These are phyloP conservation scores for Pecten maximus DNA, from an alignment of 2,888 invertebrate species.

Conservation along the genomic window DNA sequence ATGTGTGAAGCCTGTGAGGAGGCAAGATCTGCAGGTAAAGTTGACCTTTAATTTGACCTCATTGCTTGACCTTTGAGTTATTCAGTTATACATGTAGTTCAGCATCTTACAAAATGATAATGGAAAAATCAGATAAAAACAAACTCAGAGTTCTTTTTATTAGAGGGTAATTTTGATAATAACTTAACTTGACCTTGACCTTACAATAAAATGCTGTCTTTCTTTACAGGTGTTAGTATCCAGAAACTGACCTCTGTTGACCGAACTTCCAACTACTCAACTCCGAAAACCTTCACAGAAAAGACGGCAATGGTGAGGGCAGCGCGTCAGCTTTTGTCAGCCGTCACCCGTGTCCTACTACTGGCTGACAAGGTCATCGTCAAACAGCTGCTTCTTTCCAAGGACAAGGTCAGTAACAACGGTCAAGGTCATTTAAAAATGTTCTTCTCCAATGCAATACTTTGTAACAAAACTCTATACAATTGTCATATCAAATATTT, in stretches of 20 bases:
- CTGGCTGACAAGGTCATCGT: slow-evolving; percentile 99
- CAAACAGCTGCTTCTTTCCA: slow-evolving; percentile 95
- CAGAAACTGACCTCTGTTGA: slow-evolving; percentile 91
- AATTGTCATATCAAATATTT: no score
- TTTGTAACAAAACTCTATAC: no score
- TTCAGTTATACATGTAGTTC: neutral
- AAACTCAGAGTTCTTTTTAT: no score
- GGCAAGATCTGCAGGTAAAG: slow-evolving; percentile 94
- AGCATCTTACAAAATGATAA: no score
- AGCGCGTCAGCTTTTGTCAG: slow-evolving; percentile 94
- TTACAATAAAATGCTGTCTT: neutral
- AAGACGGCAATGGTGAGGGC: slow-evolving; percentile 90
- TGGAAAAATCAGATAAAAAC: no score
- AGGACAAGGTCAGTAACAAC: slow-evolving; percentile 91
- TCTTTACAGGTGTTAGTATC: slow-evolving; percentile 91
- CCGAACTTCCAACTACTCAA: slow-evolving; percentile 81
- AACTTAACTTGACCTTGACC: no score
- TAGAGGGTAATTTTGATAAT: neutral
- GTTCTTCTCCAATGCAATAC: neutral
- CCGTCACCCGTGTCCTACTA: slow-evolving; percentile 96
- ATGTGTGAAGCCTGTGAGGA: slow-evolving; percentile 99
- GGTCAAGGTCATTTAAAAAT: slow-evolving; percentile 21
- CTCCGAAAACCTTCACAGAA: slow-evolving; percentile 70
- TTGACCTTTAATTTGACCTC: neutral
- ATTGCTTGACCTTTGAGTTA: neutral